Conservation (phyloP, 92 coral and sea anemone genomes). For the Pocillopora grandis region DNA sequence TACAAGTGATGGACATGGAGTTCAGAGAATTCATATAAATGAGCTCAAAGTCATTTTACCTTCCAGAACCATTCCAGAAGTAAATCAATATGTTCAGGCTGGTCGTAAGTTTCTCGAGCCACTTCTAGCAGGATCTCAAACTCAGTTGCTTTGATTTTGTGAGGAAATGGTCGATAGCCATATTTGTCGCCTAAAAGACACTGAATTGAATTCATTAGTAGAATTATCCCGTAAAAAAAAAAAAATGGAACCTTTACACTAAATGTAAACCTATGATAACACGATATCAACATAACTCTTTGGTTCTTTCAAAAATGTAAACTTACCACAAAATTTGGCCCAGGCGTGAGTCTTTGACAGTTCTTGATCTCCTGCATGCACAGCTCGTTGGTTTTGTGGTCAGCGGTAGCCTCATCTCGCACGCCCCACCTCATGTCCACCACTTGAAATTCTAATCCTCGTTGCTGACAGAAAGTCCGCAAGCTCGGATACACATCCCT, state of each 20-base stretch:
- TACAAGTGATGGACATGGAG: too few relatives aligned
- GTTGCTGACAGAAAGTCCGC: slow-evolving; percentile 84
- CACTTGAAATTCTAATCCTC: slow-evolving; percentile 84
- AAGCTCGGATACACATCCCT: slow-evolving; percentile 85
- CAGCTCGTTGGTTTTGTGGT: slow-evolving; percentile 85
- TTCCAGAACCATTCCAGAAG: slow-evolving; percentile 74
- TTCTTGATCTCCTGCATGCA: slow-evolving; percentile 78
- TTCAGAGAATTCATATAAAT: background rate
- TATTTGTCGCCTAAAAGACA: slow-evolving; percentile 85
- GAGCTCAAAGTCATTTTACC: slow-evolving; percentile 39
- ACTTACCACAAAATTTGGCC: slow-evolving; percentile 89
- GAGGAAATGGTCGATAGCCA: slow-evolving; percentile 87
- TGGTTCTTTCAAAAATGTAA: background rate
- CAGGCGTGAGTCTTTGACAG: slow-evolving; percentile 83
- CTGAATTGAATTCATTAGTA: slow-evolving; percentile 18
- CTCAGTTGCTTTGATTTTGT: slow-evolving; percentile 71
- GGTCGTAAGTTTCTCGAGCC: slow-evolving; percentile 57
- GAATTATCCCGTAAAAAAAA: background rate
- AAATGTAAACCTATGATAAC: background rate
- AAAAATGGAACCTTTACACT: background rate
- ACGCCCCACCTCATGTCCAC: slow-evolving; percentile 97
- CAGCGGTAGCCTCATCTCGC: slow-evolving; percentile 89
- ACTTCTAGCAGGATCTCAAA: slow-evolving; percentile 72
- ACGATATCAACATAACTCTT: background rate
- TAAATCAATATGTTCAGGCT: slow-evolving; percentile 50